Conservation (phyloP, 2,797 vertebrate species). For the Sternarchorhynchus goeldii region DNA sequence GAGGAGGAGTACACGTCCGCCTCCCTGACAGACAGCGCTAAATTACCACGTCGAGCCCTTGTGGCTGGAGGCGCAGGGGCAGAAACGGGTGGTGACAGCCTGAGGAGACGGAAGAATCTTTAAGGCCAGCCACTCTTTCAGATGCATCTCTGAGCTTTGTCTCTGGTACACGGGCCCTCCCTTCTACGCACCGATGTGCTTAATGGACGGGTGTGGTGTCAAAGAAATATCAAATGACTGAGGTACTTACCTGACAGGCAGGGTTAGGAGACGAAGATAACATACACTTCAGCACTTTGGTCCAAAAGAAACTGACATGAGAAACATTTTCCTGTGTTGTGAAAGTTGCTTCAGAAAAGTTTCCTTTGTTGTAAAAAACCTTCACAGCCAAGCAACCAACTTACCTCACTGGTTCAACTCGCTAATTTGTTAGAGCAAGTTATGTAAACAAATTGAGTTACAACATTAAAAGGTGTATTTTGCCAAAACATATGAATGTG, state of each 20-base stretch:
- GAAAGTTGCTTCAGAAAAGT: too few species aligned
- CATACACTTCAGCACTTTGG: neutral
- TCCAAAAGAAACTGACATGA: too few species aligned
- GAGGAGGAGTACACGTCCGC: slow-evolving; percentile 32
- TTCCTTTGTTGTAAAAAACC: too few species aligned
- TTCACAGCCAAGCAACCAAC: neutral
- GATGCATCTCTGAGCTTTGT: too few species aligned
- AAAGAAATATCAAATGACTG: neutral
- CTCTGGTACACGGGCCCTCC: neutral
- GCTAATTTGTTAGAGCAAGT: too few species aligned
- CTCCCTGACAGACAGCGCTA: slow-evolving; percentile 35
- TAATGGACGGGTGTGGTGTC: neutral
- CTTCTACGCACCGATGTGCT: neutral
- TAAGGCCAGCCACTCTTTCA: neutral
- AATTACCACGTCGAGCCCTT: slow-evolving; percentile 37
- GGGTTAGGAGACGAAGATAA: neutral
- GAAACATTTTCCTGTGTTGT: too few species aligned
- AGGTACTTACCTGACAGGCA: neutral
- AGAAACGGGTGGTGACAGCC: slow-evolving; percentile 6
- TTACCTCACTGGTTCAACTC: neutral
- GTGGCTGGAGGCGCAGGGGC: neutral
- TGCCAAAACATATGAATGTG: neutral
- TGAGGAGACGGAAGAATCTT: neutral
- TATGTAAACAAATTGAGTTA: neutral
- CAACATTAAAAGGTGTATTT: neutral